phyloP scores from a whole-genome alignment of 2,888 invertebrate genomes.

The Hemistola chrysoprasaria region DNA sequence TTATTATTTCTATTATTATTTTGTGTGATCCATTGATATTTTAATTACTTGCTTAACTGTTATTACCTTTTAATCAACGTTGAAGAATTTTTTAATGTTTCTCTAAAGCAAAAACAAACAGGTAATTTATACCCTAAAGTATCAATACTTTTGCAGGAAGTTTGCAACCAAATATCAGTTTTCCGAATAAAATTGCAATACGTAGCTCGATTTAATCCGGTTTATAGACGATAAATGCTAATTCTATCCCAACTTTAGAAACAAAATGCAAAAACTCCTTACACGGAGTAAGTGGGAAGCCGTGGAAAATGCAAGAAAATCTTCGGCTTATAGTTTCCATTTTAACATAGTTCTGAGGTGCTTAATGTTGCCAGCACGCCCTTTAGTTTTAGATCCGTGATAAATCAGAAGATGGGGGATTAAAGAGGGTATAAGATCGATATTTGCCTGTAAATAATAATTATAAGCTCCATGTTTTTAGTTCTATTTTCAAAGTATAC shows the following conservation, averaged over 20 bases:
- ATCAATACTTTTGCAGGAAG: slow-evolving; percentile 20
- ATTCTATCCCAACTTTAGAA: slow-evolving; percentile 57
- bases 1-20: no score
- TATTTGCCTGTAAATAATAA: neutral
- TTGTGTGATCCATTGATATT: no score
- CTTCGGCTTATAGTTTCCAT: slow-evolving; percentile 41
- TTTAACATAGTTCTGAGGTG: slow-evolving; percentile 31
- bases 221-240: slow-evolving; percentile 67
- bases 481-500: no score
- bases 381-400: slow-evolving; percentile 18
- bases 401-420: slow-evolving; percentile 14
- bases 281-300: slow-evolving; percentile 41
- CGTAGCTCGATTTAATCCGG: slow-evolving; percentile 51
- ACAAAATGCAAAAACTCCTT: slow-evolving; percentile 55
- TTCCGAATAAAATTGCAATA: slow-evolving; percentile 48
- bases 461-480: no score
- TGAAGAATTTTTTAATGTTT: no score
- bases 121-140: no score
- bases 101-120: no score
- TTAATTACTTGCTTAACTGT: no score
- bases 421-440: neutral
- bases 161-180: slow-evolving; percentile 20
- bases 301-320: slow-evolving; percentile 44
- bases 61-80: no score
- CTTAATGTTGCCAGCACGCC: slow-evolving; percentile 10